Conservation (phyloP, 1,140 invertebrate species). For the Calephelis nemesis region DNA sequence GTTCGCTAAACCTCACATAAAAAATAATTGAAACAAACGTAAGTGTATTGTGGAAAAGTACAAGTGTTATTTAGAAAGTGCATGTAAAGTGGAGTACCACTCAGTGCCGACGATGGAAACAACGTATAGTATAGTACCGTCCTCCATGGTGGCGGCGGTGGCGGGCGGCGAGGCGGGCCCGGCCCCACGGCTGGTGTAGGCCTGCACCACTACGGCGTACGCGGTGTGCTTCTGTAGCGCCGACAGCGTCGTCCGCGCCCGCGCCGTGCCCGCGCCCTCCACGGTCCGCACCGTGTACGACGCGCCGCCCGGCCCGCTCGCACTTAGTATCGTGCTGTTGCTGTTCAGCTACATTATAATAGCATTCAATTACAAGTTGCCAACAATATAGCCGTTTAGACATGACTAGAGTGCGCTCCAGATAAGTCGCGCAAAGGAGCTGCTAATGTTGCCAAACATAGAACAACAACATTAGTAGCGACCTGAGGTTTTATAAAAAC, state of each 20-base stretch:
- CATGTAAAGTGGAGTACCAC: too few species aligned
- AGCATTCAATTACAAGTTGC: background rate
- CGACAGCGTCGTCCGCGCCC: constrained; percentile 78
- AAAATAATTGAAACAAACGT: too few species aligned
- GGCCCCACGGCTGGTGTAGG: constrained; percentile 94
- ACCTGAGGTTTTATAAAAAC: too few species aligned
- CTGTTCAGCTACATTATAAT: constrained; percentile 52
- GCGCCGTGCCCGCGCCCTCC: constrained; percentile 83
- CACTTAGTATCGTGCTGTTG: constrained; percentile 63
- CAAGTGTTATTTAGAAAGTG: too few species aligned
- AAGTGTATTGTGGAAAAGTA: too few species aligned
- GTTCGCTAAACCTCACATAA: too few species aligned
- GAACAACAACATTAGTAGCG: too few species aligned
- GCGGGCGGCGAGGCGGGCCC: constrained; percentile 92
- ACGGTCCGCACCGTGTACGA: constrained; percentile 87
- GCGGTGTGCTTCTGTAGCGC: constrained; percentile 91
- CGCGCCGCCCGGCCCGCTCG: constrained; percentile 65
- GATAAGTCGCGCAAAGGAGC: too few species aligned
- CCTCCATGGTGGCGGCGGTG: constrained; percentile 70
- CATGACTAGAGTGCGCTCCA: too few species aligned
- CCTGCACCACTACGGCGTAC: constrained; percentile 95
- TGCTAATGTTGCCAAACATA: too few species aligned
- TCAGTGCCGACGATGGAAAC: too few species aligned
- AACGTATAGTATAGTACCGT: background rate
- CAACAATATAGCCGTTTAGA: too few species aligned